phyloP scores from a whole-genome alignment of 2,888 invertebrate genomes.

The Pimpla rufipes region DNA sequence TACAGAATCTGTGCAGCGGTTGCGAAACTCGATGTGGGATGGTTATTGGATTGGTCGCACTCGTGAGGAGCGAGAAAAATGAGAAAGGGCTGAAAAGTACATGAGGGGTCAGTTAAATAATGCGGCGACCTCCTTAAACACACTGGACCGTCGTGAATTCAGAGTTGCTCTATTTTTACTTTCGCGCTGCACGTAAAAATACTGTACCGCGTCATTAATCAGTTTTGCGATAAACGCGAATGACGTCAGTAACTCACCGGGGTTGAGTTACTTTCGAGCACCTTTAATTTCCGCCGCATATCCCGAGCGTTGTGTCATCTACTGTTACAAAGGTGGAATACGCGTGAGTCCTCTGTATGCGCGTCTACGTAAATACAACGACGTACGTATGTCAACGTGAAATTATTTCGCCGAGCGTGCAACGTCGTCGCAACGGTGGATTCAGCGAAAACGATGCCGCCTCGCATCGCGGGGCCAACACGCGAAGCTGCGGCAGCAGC shows the following conservation, averaged over 20 bases:
- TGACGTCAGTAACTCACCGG: too few species aligned
- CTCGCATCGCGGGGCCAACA: background rate
- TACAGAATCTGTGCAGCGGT: too few species aligned
- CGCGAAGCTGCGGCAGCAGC: background rate
- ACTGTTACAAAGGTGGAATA: constrained; percentile 2
- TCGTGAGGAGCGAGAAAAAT: too few species aligned
- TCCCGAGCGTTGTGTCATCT: background rate
- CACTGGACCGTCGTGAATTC: too few species aligned
- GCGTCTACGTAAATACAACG: background rate
- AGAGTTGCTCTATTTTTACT: too few species aligned
- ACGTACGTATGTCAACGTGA: constrained; percentile 16
- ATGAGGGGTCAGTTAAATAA: too few species aligned
- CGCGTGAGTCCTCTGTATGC: constrained; percentile 13
- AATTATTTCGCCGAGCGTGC: constrained; percentile 37
- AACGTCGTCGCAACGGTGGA: constrained; percentile 1
- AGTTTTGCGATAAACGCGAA: background rate
- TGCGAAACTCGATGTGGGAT: too few species aligned
- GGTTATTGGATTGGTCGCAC: too few species aligned
- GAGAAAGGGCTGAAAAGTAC: too few species aligned
- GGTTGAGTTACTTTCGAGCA: background rate
- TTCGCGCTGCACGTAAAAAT: too few species aligned
- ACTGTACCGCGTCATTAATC: background rate
- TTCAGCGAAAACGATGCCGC: constrained; percentile 11
- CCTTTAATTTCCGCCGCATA: background rate
- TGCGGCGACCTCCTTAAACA: too few species aligned